These are phyloP conservation scores for Drosophila truncata DNA, from an alignment of 1,140 invertebrate species.

Conservation along the genomic window DNA sequence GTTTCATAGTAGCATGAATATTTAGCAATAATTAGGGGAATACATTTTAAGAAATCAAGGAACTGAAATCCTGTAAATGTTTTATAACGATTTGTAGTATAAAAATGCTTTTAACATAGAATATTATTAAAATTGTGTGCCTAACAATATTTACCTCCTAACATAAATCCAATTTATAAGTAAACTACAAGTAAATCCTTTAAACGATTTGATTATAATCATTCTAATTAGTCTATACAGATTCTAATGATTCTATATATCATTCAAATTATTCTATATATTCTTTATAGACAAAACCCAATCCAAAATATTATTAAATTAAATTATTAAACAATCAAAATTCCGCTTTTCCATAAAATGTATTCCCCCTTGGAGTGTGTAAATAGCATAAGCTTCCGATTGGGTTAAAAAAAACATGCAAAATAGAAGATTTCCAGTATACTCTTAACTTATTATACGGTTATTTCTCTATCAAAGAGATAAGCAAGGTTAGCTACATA, in stretches of 20 bases:
- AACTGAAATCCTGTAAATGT: background rate
- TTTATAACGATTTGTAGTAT: background rate
- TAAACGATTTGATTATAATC: too few species aligned
- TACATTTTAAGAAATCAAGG: background rate
- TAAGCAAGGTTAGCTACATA: conserved; percentile 18
- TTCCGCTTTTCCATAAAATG: background rate
- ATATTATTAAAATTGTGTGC: too few species aligned
- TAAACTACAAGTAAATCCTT: too few species aligned
- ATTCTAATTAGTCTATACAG: too few species aligned
- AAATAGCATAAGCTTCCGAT: background rate
- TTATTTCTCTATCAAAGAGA: background rate
- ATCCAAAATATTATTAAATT: background rate
- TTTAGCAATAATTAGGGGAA: background rate
- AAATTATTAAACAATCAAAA: background rate
- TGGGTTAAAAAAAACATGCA: conserved; percentile 35
- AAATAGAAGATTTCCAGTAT: conserved; percentile 3
- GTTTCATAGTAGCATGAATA: conserved; percentile 9
- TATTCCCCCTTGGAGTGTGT: background rate
- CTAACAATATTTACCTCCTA: too few species aligned
- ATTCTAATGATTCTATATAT: too few species aligned
- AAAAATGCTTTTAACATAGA: too few species aligned
- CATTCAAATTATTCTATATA: too few species aligned
- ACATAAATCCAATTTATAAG: too few species aligned
- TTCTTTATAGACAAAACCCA: too few species aligned
- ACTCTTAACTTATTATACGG: conserved; percentile 11